Percentiles rank a stretch among this genome's conserved stretches.
These are phyloP conservation scores for Mormyrus proboscirostris DNA, from an alignment of 2,797 vertebrate genomes.

Conservation along the genomic window DNA sequence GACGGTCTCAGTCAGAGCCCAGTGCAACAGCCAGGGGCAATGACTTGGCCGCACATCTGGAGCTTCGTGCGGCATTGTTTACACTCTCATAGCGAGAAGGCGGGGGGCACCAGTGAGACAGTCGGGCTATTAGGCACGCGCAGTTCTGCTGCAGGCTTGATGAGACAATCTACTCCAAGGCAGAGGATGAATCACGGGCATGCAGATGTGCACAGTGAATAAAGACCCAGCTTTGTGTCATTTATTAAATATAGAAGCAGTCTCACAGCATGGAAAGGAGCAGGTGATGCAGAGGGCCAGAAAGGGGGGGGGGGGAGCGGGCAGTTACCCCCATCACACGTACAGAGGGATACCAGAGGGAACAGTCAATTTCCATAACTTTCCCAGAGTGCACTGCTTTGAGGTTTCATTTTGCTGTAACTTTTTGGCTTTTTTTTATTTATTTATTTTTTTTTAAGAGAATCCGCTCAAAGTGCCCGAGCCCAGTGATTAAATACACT, in stretches of 20 bases:
- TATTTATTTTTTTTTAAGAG: neutral
- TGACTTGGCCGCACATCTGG: neutral
- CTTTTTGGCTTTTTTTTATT: neutral
- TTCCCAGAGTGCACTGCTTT: neutral
- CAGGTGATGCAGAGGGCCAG: neutral
- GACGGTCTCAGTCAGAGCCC: neutral
- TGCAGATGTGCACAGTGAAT: constrained; percentile 27
- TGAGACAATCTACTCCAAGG: constrained; percentile 44
- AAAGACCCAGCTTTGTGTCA: neutral
- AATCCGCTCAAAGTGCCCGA: neutral
- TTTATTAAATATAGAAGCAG: constrained; percentile 16
- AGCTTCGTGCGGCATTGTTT: neutral
- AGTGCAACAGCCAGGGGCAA: neutral
- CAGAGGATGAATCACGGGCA: constrained; percentile 43
- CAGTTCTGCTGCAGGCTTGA: constrained; percentile 17
- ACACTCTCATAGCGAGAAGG: neutral
- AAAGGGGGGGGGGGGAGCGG: neutral
- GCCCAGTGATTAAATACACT: neutral
- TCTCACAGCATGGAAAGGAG: neutral
- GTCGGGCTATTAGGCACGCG: neutral
- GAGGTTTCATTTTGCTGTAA: neutral
- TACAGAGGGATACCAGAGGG: neutral
- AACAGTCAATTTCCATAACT: neutral
- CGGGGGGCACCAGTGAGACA: neutral
- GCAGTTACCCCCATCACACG: neutral